Base-by-base conservation (phyloP, 2,888 invertebrate genomes). In the Cheilosia grossa region DNA sequence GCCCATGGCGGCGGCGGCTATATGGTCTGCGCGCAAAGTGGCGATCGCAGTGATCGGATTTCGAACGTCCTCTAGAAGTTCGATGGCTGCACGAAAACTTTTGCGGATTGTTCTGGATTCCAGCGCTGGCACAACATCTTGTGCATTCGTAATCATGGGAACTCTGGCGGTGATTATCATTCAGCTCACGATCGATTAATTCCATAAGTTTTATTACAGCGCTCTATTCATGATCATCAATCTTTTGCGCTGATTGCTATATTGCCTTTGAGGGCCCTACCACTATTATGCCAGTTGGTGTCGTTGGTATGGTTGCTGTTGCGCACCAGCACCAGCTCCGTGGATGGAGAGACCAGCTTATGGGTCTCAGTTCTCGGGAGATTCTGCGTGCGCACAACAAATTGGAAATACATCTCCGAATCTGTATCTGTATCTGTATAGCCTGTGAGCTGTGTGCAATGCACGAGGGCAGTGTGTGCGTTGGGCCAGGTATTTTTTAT, bases 101-200 rank as follows among this genome's bases (percentile, higher is more conserved):
- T 58, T 44, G 58, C 15, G 53, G 61, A 81, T 81, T 77, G 85
- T 80, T 80, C 85, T 85, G 85, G 54, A 85, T 81, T 75, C 61
- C 70, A 66, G n/a, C 37, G 47, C 40, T n/a, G 19, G 15, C 59
- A 24, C 27, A 40, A 44, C 40, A 42, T 59, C 47, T 56, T 61
- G 47, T 85, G 85, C 75, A 85, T 85, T 61, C 17, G 59, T 85
- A 85, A 85, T 77, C 85, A 85, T 85, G 85, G 85, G 85, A 85
- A 85, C 85, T 81, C 80, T 67, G 30, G 63, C 51, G 75, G 85
- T 85, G 85, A 85, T 85, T 85, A 85, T 85, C 85, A 85, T 85
- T 80, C 85, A 72, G 61, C 80, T 80, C 85, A 85, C 85, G 80
- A 85, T 80, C 85, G 85, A 85, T 85, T 85, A 85, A 85, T 85